Evolutionary conservation across 1,140 invertebrate genomes (phyloP).

Genomic region (Bombus waltoni): DNA sequence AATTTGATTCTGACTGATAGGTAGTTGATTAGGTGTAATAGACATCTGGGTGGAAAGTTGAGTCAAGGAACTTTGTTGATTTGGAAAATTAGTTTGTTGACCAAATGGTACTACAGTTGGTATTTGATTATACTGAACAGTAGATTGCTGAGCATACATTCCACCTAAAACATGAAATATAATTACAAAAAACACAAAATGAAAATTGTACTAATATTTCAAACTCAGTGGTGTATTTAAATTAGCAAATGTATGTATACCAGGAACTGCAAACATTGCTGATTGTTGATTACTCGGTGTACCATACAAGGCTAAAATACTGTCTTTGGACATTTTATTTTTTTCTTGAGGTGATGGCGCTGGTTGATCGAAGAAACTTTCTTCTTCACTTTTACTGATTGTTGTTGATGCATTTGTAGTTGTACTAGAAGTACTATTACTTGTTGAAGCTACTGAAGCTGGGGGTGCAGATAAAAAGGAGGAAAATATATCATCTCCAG

Average conservation of each 20-base stretch:
- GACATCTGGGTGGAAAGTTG: conserved; percentile 70
- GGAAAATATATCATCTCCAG: conserved; percentile 89
- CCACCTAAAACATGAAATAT: conserved; percentile 64
- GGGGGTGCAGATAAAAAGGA: conserved; percentile 89
- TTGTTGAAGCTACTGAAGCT: conserved; percentile 71
- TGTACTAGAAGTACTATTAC: conserved; percentile 67
- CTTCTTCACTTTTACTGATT: conserved; percentile 88
- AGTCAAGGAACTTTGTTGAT: conserved; percentile 64
- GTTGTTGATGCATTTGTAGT: conserved; percentile 74
- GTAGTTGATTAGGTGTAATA: conserved; percentile 69
- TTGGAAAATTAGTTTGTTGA: conserved; percentile 68
- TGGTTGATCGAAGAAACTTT: conserved; percentile 95
- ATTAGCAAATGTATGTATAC: conserved; percentile 48
- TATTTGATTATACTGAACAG: conserved; percentile 74
- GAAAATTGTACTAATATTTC: background rate
- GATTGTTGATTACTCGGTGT: conserved; percentile 79
- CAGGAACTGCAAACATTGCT: conserved; percentile 72
- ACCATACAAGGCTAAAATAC: conserved; percentile 95
- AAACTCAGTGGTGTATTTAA: background rate
- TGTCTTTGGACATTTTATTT: conserved; percentile 95
- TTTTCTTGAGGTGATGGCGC: conserved; percentile 88
- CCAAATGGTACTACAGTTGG: conserved; percentile 67
- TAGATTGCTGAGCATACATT: conserved; percentile 76
- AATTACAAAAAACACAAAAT: too few species aligned
- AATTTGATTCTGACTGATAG: conserved; percentile 72